Evolutionary conservation across 1,140 invertebrate genomes (phyloP).

Genomic region (Orius laevigatus): DNA sequence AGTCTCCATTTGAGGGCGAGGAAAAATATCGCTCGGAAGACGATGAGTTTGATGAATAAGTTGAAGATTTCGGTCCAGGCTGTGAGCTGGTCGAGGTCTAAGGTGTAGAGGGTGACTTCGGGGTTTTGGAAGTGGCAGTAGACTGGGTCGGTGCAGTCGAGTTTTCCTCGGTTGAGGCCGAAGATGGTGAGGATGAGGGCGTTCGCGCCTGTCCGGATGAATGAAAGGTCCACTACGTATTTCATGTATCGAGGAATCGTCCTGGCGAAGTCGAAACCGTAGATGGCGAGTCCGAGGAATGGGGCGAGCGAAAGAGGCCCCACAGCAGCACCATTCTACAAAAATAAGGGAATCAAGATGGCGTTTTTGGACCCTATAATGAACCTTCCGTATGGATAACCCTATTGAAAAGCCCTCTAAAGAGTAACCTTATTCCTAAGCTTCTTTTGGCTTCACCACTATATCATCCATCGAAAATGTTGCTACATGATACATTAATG

Average conservation of each 20-base stretch:
- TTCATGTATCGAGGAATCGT: slow-evolving; percentile 38
- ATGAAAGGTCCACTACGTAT: slow-evolving; percentile 40
- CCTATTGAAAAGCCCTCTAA: too few species aligned
- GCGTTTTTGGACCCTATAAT: too few species aligned
- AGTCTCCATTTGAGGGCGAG: slow-evolving; percentile 19
- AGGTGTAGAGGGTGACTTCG: slow-evolving; percentile 20
- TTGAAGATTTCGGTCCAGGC: slow-evolving; percentile 17
- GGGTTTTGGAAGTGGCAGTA: slow-evolving; percentile 24
- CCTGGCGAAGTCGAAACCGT: slow-evolving; percentile 46
- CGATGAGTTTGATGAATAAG: slow-evolving; percentile 16
- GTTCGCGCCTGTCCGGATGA: slow-evolving; percentile 41
- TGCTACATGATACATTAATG: too few species aligned
- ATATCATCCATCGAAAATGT: too few species aligned
- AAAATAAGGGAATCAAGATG: too few species aligned
- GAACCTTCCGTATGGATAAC: too few species aligned
- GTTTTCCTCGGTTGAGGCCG: slow-evolving; percentile 34
- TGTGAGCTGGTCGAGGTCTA: slow-evolving; percentile 19
- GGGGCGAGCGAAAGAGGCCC: slow-evolving; percentile 42
- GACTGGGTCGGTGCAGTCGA: slow-evolving; percentile 32
- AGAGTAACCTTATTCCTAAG: too few species aligned
- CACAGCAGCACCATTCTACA: slow-evolving; percentile 43
- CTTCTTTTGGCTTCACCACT: too few species aligned
- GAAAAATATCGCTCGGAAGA: slow-evolving; percentile 18
- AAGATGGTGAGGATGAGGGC: slow-evolving; percentile 40
- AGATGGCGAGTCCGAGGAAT: slow-evolving; percentile 42